Conservation (phyloP, 2,113 vertebrate genomes). For the Gavialis gangeticus region DNA sequence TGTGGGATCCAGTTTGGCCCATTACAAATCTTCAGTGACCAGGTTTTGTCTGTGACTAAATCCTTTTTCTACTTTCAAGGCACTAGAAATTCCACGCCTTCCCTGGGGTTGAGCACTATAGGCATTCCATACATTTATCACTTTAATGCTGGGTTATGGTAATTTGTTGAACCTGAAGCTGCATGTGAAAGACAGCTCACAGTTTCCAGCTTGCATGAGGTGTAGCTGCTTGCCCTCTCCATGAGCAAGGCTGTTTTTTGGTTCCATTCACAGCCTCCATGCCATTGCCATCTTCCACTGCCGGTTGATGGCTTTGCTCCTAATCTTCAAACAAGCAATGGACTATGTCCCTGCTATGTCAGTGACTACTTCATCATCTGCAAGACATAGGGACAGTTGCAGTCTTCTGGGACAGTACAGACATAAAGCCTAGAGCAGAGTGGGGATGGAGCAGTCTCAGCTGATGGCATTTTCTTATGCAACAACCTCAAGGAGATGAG, state of each 20-base stretch:
- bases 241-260: rapidly evolving
- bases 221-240: background rate
- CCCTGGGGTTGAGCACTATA: background rate
- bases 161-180: background rate
- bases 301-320: background rate
- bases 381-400: background rate
- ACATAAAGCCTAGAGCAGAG: background rate
- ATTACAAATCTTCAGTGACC: background rate
- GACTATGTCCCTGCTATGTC: background rate
- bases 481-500: background rate
- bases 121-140: background rate
- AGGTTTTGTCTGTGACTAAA: background rate
- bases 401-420: background rate
- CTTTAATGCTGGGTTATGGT: background rate
- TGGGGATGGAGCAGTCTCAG: rapidly evolving
- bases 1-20: rapidly evolving
- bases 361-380: background rate
- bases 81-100: background rate
- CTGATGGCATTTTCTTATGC: background rate
- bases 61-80: background rate
- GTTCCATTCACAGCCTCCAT: background rate
- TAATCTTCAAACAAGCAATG: background rate
- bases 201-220: background rate
- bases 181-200: background rate
- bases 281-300: background rate